Evolutionary conservation across 2,113 vertebrate species (phyloP).

Genomic region (Callaeas wilsoni): DNA sequence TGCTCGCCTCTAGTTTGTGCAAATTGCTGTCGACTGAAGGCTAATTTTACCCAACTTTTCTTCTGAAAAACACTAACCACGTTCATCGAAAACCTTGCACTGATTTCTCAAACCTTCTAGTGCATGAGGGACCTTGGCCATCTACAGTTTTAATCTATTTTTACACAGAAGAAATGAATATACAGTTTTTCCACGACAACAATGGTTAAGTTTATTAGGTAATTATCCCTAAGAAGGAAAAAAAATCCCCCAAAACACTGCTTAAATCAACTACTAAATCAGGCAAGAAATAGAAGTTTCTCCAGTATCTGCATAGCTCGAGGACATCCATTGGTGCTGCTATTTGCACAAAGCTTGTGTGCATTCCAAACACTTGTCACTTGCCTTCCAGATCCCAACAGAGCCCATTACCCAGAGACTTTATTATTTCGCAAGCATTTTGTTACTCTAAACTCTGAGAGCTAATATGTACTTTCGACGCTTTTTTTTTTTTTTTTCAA

Average conservation of each 20-base stretch:
- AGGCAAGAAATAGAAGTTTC: background rate
- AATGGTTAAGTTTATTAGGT: background rate
- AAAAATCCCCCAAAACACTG: too few species aligned
- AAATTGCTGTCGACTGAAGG: background rate
- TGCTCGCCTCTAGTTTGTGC: background rate
- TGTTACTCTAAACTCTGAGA: rapidly evolving
- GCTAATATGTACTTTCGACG: rapidly evolving
- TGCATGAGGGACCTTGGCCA: background rate
- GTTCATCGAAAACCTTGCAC: rapidly evolving
- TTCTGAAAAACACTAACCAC: background rate
- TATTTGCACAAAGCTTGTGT: background rate
- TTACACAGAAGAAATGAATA: background rate
- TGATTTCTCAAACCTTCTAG: background rate
- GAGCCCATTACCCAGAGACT: rapidly evolving
- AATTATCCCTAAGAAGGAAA: background rate
- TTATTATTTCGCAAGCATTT: background rate
- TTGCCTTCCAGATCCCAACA: rapidly evolving
- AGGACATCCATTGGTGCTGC: background rate
- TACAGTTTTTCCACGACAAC: background rate
- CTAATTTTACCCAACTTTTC: background rate
- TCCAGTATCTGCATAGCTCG: background rate
- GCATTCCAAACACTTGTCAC: too few species aligned
- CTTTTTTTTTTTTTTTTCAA: background rate
- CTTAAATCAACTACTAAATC: background rate
- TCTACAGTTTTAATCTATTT: background rate